Percentiles rank a stretch among this genome's conserved stretches.
These are phyloP conservation scores for Toxotes jaculatrix DNA, from an alignment of 2,113 vertebrate species.

Conservation along the genomic window DNA sequence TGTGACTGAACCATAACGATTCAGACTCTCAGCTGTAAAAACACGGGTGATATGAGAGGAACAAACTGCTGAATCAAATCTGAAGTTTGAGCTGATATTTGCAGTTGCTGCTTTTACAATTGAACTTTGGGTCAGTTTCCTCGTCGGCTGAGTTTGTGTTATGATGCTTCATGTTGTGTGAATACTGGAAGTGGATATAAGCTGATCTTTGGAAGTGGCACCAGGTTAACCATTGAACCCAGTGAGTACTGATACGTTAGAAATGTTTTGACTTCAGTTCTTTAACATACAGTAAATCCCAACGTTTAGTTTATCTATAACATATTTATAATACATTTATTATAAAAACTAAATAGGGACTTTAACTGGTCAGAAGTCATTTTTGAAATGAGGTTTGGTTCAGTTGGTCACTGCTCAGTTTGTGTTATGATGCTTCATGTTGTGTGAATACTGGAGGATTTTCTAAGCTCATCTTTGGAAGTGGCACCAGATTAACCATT, in stretches of 20 bases:
- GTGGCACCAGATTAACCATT: conserved; percentile 34
- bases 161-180: conserved; percentile 35
- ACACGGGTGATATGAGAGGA: too few relatives aligned
- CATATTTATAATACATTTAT: background rate
- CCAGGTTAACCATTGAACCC: background rate
- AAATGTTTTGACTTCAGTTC: background rate
- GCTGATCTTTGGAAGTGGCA: background rate
- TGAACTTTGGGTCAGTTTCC: background rate
- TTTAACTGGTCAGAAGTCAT: background rate
- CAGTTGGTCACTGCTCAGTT: background rate
- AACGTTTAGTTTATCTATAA: too few relatives aligned
- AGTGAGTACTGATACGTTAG: background rate
- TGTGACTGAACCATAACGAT: too few relatives aligned
- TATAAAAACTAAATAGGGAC: background rate
- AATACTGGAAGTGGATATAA: background rate
- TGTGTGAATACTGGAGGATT: background rate
- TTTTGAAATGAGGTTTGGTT: background rate
- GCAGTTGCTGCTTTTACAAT: background rate
- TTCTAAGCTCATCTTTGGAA: conserved; percentile 12
- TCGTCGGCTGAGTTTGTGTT: background rate
- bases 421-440: background rate
- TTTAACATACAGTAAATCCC: too few relatives aligned
- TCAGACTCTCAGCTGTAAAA: too few relatives aligned
- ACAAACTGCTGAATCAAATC: too few relatives aligned
- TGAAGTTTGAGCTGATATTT: too few relatives aligned